A percentile compares a stretch with the other conserved stretches of the same genome.
Evolutionary conservation across 2,888 invertebrate genomes (phyloP).

Genomic region (Poecilobothrus nobilitatus): DNA sequence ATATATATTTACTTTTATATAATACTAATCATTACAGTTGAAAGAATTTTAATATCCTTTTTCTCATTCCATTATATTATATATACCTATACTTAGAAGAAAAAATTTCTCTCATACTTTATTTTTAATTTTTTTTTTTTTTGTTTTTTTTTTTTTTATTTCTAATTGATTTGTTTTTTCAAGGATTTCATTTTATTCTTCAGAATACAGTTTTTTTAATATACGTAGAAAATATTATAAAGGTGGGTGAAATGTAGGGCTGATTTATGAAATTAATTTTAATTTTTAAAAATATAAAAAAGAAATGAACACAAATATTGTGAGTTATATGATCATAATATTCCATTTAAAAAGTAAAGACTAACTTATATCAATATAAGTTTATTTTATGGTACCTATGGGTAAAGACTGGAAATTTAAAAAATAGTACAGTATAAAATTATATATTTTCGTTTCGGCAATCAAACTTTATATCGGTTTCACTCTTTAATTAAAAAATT

Average conservation of each 20-base stretch:
- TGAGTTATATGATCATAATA: background rate
- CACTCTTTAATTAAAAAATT: too few relatives aligned
- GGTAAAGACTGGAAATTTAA: too few relatives aligned
- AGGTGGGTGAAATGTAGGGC: background rate
- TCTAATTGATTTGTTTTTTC: background rate
- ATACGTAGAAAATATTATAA: background rate
- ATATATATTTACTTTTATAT: background rate
- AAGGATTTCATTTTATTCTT: background rate
- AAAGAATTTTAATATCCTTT: background rate
- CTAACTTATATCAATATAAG: background rate
- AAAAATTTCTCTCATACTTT: background rate
- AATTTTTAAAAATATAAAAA: background rate
- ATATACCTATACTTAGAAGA: background rate
- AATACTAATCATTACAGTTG: background rate
- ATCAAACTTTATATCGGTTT: too few relatives aligned
- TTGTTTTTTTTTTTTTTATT: background rate
- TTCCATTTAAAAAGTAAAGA: background rate
- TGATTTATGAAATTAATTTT: background rate
- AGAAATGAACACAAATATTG: background rate
- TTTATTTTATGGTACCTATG: too few relatives aligned
- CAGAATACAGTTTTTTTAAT: too few relatives aligned
- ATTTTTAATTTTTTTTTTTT: background rate
- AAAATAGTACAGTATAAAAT: too few relatives aligned
- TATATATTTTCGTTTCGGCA: too few relatives aligned
- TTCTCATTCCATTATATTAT: background rate